Percentiles rank a stretch among this genome's conserved stretches.
These are phyloP conservation scores for Hoplostethus atlanticus DNA, from an alignment of 2,797 vertebrate species.

Conservation along the genomic window DNA sequence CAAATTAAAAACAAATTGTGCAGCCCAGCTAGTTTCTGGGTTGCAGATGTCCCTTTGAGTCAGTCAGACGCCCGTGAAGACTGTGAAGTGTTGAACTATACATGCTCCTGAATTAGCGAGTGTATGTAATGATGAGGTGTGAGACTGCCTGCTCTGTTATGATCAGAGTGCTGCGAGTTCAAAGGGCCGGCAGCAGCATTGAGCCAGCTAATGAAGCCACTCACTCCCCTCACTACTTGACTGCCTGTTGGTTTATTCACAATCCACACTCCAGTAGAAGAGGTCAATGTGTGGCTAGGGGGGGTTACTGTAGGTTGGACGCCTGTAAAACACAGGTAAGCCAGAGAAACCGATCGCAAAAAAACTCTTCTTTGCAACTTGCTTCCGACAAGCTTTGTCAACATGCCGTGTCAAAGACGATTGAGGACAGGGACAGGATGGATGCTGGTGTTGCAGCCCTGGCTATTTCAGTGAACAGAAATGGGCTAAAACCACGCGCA, in stretches of 20 bases:
- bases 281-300: constrained; percentile 81
- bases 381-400: constrained; percentile 22
- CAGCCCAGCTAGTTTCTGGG: constrained; percentile 52
- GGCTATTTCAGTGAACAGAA: constrained; percentile 60
- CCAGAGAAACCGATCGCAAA: constrained; percentile 60
- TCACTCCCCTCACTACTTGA: constrained; percentile 72
- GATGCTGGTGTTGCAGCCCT: constrained; percentile 44
- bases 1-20: constrained; percentile 71
- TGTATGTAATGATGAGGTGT: constrained; percentile 85
- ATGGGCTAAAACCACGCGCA: constrained; percentile 50
- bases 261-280: constrained; percentile 70
- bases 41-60: constrained; percentile 75
- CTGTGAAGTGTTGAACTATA: constrained; percentile 70
- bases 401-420: constrained; percentile 46
- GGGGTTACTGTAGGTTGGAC: constrained; percentile 78
- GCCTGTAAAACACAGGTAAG: constrained; percentile 41
- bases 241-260: constrained; percentile 78
- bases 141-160: constrained; percentile 81
- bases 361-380: constrained; percentile 65
- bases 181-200: constrained; percentile 79
- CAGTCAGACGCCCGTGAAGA: constrained; percentile 61
- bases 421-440: constrained; percentile 50
- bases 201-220: constrained; percentile 84
- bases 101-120: constrained; percentile 79
- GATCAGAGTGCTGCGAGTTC: constrained; percentile 85